phyloP scores from a whole-genome alignment of 2,113 vertebrate species.

The Platichthys stellatus region DNA sequence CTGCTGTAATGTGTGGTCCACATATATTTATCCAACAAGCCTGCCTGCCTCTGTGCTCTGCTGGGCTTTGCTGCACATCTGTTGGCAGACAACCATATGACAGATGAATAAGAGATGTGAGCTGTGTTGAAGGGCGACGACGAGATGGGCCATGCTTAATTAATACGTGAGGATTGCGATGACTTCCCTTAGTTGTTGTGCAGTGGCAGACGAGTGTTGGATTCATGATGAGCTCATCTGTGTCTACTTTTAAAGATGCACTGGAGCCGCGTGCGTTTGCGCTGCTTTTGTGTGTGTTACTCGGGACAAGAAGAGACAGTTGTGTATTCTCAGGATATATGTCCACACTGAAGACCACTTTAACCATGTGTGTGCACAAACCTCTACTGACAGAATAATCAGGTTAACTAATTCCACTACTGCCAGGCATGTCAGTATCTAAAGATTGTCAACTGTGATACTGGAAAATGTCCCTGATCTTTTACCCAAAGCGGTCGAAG shows the following conservation, averaged over 20 bases:
- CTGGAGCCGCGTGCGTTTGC: neutral
- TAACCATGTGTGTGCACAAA: too few relatives aligned
- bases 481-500: too few relatives aligned
- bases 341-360: neutral
- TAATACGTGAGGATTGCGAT: conserved; percentile 57
- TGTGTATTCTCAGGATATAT: neutral
- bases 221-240: conserved; percentile 45
- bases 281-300: too few relatives aligned
- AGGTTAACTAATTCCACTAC: too few relatives aligned
- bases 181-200: neutral
- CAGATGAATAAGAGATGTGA: conserved; percentile 70
- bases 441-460: too few relatives aligned
- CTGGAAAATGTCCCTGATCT: too few relatives aligned
- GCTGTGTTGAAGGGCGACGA: conserved; percentile 41
- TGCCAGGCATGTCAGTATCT: too few relatives aligned
- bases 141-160: conserved; percentile 65
- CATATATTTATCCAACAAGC: conserved; percentile 2
- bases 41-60: neutral
- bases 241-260: neutral
- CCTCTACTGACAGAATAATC: too few relatives aligned
- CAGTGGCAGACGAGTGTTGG: conserved; percentile 25
- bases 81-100: conserved; percentile 61
- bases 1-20: conserved; percentile 7
- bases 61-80: conserved; percentile 41
- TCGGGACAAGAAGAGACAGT: neutral